Percentiles rank a stretch among this genome's conserved stretches.
Conservation (phyloP, 2,888 invertebrate species). For the Amaurobius ferox region DNA sequence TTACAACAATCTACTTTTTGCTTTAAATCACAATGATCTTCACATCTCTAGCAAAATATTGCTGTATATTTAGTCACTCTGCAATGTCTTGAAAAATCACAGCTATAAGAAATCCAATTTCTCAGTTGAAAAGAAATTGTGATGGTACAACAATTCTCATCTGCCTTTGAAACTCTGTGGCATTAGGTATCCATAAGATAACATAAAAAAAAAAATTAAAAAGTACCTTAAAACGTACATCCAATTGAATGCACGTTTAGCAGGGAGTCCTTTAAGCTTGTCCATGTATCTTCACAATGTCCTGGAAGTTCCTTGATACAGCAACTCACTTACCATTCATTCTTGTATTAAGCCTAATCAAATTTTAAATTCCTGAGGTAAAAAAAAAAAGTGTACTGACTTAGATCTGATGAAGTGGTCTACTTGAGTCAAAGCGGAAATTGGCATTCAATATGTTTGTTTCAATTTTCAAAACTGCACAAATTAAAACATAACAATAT, state of each 20-base stretch:
- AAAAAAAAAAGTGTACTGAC: background rate
- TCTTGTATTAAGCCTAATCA: background rate
- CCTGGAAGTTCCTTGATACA: background rate
- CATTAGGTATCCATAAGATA: slow-evolving; percentile 38
- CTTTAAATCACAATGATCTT: no score
- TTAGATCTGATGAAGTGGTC: background rate
- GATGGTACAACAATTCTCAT: no score
- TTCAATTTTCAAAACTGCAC: background rate
- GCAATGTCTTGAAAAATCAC: no score
- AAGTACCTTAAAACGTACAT: slow-evolving; percentile 58
- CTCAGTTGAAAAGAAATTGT: no score
- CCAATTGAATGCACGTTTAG: slow-evolving; percentile 59
- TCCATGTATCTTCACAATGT: slow-evolving; percentile 30
- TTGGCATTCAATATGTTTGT: background rate
- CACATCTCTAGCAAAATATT: no score
- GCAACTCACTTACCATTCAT: slow-evolving; percentile 16
- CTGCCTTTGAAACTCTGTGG: background rate
- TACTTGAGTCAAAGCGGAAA: background rate
- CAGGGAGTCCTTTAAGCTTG: slow-evolving; percentile 25
- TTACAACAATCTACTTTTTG: no score
- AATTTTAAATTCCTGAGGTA: background rate
- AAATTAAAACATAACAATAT: slow-evolving; percentile 60
- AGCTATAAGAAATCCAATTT: no score
- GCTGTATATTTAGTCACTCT: no score
- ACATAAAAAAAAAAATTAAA: slow-evolving; percentile 38